Evolutionary conservation across 1,140 invertebrate genomes (phyloP).

Genomic region (Triops longicaudatus): DNA sequence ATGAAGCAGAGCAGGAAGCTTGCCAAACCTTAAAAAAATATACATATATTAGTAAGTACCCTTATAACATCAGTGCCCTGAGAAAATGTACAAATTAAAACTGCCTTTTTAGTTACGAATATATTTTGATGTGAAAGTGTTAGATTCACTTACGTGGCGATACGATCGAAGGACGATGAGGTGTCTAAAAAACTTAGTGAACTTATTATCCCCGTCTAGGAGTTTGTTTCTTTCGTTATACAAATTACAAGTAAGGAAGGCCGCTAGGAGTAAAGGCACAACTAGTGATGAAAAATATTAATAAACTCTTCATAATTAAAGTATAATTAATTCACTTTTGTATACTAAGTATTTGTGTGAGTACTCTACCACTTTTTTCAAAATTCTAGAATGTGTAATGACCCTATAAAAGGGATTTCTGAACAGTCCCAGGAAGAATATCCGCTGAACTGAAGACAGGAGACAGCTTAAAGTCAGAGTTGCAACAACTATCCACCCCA

Average conservation of each 20-base stretch:
- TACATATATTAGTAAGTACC: too few relatives aligned
- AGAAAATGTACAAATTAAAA: too few relatives aligned
- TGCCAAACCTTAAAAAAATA: background rate
- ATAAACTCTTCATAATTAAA: background rate
- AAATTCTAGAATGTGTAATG: background rate
- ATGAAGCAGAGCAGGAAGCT: background rate
- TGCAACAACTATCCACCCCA: background rate
- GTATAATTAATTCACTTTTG: background rate
- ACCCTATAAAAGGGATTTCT: background rate
- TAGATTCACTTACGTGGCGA: background rate
- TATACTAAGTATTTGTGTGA: background rate
- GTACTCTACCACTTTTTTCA: background rate
- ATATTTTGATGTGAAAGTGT: too few relatives aligned
- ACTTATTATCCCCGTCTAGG: background rate
- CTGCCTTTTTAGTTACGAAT: too few relatives aligned
- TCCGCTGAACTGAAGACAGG: background rate
- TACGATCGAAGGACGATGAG: background rate
- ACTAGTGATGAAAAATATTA: background rate
- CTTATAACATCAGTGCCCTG: too few relatives aligned
- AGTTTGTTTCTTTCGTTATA: constrained; percentile 7
- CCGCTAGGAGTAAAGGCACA: constrained; percentile 1
- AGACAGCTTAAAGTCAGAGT: background rate
- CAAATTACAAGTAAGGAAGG: background rate
- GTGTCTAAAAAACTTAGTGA: background rate
- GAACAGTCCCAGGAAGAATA: background rate